phyloP scores from a whole-genome alignment of 2,113 vertebrate genomes.

The Oncorhynchus mykiss region DNA sequence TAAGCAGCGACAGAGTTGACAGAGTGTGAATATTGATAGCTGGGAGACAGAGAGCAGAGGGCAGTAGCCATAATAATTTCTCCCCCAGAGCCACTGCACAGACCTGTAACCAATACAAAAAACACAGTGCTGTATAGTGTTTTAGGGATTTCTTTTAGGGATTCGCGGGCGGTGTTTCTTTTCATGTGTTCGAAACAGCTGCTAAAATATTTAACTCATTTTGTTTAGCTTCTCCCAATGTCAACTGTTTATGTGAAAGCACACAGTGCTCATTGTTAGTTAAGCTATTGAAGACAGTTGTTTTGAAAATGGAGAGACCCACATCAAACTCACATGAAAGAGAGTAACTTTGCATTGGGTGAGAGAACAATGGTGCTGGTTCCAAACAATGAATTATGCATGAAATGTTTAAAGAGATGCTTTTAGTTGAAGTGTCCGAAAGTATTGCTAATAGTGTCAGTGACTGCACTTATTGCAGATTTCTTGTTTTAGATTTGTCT shows the following conservation, averaged over 20 bases:
- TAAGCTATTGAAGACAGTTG: slow-evolving; percentile 22
- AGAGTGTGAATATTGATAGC: neutral
- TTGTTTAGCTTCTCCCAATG: slow-evolving; percentile 33
- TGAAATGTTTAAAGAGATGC: slow-evolving; percentile 19
- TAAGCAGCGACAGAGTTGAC: neutral
- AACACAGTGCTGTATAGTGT: slow-evolving; percentile 7
- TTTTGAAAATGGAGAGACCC: slow-evolving; percentile 24
- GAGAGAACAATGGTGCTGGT: neutral
- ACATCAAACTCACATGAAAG: slow-evolving; percentile 35
- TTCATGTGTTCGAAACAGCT: slow-evolving; percentile 23
- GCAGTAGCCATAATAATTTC: slow-evolving; percentile 1
- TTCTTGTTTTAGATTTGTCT: neutral
- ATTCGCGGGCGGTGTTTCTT: slow-evolving; percentile 22
- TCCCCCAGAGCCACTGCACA: slow-evolving; percentile 8
- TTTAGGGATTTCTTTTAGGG: slow-evolving; percentile 28
- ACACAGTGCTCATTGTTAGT: slow-evolving; percentile 27
- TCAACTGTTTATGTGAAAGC: slow-evolving; percentile 25
- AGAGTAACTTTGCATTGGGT: slow-evolving; percentile 10
- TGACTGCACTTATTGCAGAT: slow-evolving; percentile 16
- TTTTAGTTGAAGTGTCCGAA: slow-evolving; percentile 42
- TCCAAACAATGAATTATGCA: slow-evolving; percentile 39
- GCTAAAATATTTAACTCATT: slow-evolving; percentile 41
- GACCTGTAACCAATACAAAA: slow-evolving; percentile 23
- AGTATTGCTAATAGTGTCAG: slow-evolving; percentile 21
- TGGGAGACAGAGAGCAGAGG: neutral